Conservation (phyloP, 2,797 vertebrate genomes). For the Characodon lateralis region DNA sequence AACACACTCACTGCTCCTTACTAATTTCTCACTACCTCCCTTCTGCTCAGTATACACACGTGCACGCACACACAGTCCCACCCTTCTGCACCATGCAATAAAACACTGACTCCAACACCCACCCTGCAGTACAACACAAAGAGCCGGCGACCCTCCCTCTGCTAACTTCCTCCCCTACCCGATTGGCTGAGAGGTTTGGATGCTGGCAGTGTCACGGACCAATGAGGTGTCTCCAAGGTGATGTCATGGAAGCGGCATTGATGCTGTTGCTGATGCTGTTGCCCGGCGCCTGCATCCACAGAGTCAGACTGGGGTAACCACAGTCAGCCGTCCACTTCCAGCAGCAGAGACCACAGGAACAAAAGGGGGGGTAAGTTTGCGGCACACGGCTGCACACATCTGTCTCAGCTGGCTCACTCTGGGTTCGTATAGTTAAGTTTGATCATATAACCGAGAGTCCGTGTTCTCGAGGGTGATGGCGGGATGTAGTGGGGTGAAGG, state of each 20-base stretch:
- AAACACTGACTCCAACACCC: conserved; percentile 56
- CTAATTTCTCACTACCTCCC: conserved; percentile 22
- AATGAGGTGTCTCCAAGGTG: conserved; percentile 68
- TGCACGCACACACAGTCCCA: conserved; percentile 28
- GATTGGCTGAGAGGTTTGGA: conserved; percentile 60
- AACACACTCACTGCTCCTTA: conserved; percentile 3
- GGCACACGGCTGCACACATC: conserved; percentile 9
- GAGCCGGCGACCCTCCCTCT: conserved; percentile 56
- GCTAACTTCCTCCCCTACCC: conserved; percentile 24
- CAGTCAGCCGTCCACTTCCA: conserved; percentile 57
- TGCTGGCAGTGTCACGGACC: conserved; percentile 70
- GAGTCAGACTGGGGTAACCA: conserved; percentile 65
- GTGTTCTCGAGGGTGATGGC: neutral
- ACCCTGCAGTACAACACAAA: conserved; percentile 72
- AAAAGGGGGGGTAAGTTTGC: conserved; percentile 64
- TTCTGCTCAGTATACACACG: conserved; percentile 8
- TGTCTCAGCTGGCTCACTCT: neutral
- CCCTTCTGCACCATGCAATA: conserved; percentile 51
- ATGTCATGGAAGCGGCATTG: conserved; percentile 76
- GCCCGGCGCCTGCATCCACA: conserved; percentile 72
- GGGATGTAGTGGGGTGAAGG: conserved; percentile 38
- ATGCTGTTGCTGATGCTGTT: conserved; percentile 81
- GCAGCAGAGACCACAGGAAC: conserved; percentile 44
- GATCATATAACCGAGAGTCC: neutral
- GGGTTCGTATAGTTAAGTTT: neutral